Conservation (phyloP, 2,113 vertebrate species). For the Calidris pugnax region DNA sequence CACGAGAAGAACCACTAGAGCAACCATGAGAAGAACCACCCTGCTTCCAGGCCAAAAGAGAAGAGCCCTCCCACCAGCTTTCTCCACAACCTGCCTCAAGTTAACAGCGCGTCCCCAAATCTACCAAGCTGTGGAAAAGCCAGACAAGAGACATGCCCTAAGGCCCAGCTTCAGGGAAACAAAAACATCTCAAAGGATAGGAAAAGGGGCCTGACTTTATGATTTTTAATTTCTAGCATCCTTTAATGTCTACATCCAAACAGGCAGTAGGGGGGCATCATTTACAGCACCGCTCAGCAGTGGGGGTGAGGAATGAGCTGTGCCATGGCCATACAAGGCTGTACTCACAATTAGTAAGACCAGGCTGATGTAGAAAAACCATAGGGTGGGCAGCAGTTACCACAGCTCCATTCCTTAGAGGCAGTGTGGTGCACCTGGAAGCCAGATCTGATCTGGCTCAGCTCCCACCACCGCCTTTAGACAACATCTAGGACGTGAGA, state of each 20-base stretch:
- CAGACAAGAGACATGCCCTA: not conserved
- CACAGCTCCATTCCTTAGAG: not conserved
- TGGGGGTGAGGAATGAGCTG: not conserved
- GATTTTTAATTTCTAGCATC: not conserved
- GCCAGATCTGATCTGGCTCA: constrained; percentile 25
- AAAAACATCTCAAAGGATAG: not conserved
- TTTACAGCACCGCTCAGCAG: not conserved
- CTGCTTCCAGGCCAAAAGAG: not conserved
- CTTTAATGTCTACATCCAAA: not conserved
- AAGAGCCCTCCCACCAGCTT: not conserved
- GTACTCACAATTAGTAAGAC: not conserved
- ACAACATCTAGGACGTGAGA: not conserved
- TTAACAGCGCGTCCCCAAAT: rapidly evolving
- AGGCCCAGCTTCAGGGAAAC: not conserved
- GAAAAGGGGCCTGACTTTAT: not conserved
- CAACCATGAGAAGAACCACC: not conserved
- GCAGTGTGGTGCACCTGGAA: not conserved
- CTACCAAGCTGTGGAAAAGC: not conserved
- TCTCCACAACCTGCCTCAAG: not conserved
- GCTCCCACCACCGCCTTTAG: not conserved
- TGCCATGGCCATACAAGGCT: not conserved
- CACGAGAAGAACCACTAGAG: not conserved
- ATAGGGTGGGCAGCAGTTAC: not conserved
- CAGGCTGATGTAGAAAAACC: not conserved
- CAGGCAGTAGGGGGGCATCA: rapidly evolving